Percentiles rank a stretch among this genome's conserved stretches.
These are phyloP conservation scores for Hexactinellida sp. DNA, from an alignment of 37 sponge, comb jelly and placozoan genomes.

Conservation along the genomic window DNA sequence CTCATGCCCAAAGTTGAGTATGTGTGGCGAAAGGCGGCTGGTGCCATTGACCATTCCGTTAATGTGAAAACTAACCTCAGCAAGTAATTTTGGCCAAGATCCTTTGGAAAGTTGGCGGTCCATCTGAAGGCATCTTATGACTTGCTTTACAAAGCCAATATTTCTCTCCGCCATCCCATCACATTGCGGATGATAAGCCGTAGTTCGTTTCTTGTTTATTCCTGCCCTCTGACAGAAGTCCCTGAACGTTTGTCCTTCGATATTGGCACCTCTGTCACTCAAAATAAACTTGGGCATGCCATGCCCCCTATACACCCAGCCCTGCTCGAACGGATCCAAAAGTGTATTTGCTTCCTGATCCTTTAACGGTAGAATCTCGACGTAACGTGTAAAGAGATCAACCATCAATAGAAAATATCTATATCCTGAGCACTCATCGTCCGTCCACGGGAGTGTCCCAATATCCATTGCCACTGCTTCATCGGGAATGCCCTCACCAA, in stretches of 20 bases:
- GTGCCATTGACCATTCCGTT: background rate
- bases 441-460: background rate
- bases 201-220: background rate
- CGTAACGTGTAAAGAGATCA: background rate
- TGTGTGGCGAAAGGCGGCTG: conserved; percentile 4
- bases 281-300: background rate
- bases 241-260: background rate
- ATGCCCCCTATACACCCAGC: conserved; percentile 2
- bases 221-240: background rate
- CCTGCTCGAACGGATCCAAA: background rate
- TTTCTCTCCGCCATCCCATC: background rate
- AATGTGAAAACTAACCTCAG: conserved; percentile 11
- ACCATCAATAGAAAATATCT: conserved; percentile 17
- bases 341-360: background rate
- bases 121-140: background rate
- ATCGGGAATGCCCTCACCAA: background rate
- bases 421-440: background rate
- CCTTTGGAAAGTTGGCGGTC: conserved; percentile 6
- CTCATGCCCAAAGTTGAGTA: background rate
- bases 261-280: background rate
- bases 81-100: background rate
- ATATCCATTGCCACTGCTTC: background rate
- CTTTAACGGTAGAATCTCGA: background rate
- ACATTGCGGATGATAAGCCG: conserved; percentile 10
- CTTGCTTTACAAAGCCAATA: background rate